Base-by-base conservation (phyloP, 2,797 vertebrate species). In the Argyrosomus regius region DNA sequence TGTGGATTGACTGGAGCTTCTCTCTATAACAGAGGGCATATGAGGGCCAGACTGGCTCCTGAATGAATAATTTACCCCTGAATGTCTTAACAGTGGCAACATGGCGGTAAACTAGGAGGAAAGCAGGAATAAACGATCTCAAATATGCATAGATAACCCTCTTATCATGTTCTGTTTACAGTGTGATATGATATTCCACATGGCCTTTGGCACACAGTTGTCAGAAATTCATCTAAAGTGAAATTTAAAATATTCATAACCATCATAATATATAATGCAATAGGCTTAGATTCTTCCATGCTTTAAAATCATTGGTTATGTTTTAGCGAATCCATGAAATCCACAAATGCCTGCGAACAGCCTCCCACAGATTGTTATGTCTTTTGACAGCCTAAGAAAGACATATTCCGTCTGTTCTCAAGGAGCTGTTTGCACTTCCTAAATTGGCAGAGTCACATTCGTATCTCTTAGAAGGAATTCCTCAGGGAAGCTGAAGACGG, bases 361-460 rank as follows among this genome's bases (percentile, higher is more conserved):
- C 74, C 70, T 88, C 88, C 88, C 85, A 72, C 88, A 49, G 67
- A 78, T 73, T 74, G 72, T 79, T 74, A 59, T 43, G 77, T 60
- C 75, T 82, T 84, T 71, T 88, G 87, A 88, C 83, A 82, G 82
- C 62, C 75, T 72, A 50, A 89, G 80, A 68, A 87, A 81, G 75
- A 88, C 69, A 43, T 49, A 64, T 85, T 89, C 72, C 46, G 1
- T 85, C 87, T 89, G 84, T 82, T 87, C 61, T 84, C 70, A 58
- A 61, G 78, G 60, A 83, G 81, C 85, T 49, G 82, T 82, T 86
- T 86, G 70, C 86, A 8, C 50, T 71, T 85, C 61, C 64, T 81
- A 78, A 88, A 88, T 80, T 87, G 88, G 84, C 73, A 49, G 24
- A 77, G 82, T 81, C 81, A 79, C 75, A 80, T 72, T 74, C 10